A percentile compares a stretch with the other conserved stretches of the same genome.
phyloP scores from a whole-genome alignment of 2,113 vertebrate genomes.

The Tachysurus vachellii region DNA sequence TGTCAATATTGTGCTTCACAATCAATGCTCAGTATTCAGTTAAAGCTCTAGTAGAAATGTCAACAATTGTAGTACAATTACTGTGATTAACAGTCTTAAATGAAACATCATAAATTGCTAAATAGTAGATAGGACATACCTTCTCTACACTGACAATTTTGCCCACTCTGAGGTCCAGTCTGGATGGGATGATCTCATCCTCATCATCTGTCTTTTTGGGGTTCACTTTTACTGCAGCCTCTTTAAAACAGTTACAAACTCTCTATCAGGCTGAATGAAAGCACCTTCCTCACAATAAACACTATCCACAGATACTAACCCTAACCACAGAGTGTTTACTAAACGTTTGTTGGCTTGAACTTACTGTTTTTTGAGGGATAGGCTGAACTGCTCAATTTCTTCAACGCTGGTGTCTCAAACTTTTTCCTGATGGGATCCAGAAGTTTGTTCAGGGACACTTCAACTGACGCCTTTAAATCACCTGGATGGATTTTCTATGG shows the following conservation, averaged over 20 bases:
- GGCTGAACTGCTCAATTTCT: constrained; percentile 79
- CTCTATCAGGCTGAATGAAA: not conserved
- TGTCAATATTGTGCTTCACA: not conserved
- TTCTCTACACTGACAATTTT: constrained; percentile 88
- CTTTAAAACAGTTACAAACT: constrained; percentile 64
- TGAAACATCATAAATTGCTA: not conserved
- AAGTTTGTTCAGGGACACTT: constrained; percentile 86
- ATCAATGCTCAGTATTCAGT: not conserved
- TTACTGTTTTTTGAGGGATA: constrained; percentile 91
- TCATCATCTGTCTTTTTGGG: constrained; percentile 76
- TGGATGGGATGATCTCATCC: constrained; percentile 82
- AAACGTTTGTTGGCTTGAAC: constrained; percentile 48
- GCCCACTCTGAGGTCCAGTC: constrained; percentile 92
- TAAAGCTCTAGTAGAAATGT: not conserved
- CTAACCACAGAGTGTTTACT: not conserved
- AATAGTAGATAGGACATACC: constrained; percentile 65
- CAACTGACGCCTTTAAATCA: constrained; percentile 93
- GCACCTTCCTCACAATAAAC: not conserved
- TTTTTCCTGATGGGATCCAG: constrained; percentile 94
- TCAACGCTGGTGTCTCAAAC: constrained; percentile 84
- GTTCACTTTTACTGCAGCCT: constrained; percentile 75
- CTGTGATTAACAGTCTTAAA: not conserved
- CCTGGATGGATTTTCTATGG: constrained; percentile 87
- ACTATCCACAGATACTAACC: not conserved
- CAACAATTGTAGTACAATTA: not conserved